A percentile compares a stretch with the other conserved stretches of the same genome.
These are phyloP conservation scores for Trilocha varians DNA, from an alignment of 2,888 invertebrate species.

Conservation along the genomic window DNA sequence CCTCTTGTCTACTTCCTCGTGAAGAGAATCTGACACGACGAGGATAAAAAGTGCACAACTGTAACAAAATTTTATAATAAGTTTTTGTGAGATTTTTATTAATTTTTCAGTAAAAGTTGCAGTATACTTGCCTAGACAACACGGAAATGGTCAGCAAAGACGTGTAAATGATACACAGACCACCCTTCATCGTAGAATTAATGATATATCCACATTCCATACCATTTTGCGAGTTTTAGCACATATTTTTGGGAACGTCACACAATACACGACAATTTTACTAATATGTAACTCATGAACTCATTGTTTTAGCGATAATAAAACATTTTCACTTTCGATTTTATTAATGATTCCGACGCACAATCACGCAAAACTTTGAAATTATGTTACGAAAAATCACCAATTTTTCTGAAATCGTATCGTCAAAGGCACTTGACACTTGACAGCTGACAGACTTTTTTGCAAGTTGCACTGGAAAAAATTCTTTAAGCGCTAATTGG, in stretches of 20 bases:
- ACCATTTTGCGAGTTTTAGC: slow-evolving; percentile 58
- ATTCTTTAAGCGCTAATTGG: slow-evolving; percentile 28
- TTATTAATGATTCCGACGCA: slow-evolving; percentile 18
- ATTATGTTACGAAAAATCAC: slow-evolving; percentile 26
- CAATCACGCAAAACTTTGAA: slow-evolving; percentile 28
- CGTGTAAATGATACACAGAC: slow-evolving; percentile 73
- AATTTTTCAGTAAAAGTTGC: neutral
- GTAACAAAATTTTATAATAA: slow-evolving; percentile 17
- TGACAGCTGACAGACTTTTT: slow-evolving; percentile 36
- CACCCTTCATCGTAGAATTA: slow-evolving; percentile 76
- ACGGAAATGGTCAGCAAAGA: slow-evolving; percentile 75
- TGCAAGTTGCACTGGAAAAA: neutral
- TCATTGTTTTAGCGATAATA: slow-evolving; percentile 23
- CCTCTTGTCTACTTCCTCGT: slow-evolving; percentile 33
- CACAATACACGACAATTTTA: slow-evolving; percentile 21
- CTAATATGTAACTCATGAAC: slow-evolving; percentile 21
- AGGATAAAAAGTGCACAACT: slow-evolving; percentile 75
- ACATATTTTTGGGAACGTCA: slow-evolving; percentile 46
- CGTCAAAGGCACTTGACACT: slow-evolving; percentile 27
- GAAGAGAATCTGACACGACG: slow-evolving; percentile 72
- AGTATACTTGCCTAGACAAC: slow-evolving; percentile 66
- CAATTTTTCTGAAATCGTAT: slow-evolving; percentile 37
- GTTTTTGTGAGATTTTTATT: neutral
- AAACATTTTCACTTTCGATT: slow-evolving; percentile 28
- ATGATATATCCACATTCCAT: slow-evolving; percentile 61